A percentile compares a stretch with the other conserved stretches of the same genome.
Evolutionary conservation across 2,113 vertebrate species (phyloP).

Genomic region (Toxostoma redivivum): DNA sequence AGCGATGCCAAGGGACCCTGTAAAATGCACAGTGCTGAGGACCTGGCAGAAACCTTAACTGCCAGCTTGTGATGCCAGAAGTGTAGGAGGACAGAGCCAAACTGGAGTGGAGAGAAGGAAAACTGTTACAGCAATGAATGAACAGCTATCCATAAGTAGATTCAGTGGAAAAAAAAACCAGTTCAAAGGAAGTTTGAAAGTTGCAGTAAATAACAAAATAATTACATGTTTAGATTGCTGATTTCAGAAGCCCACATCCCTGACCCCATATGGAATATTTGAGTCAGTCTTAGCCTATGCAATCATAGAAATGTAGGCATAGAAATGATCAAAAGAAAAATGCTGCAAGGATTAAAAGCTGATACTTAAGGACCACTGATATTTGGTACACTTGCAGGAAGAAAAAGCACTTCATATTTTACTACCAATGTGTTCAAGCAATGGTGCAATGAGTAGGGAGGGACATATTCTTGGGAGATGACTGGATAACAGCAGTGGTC

Average conservation of each 20-base stretch:
- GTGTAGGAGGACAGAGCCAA: neutral
- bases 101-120: neutral
- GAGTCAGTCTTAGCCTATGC: neutral
- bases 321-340: neutral
- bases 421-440: neutral
- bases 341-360: neutral
- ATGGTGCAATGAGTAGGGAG: neutral
- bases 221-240: neutral
- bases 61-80: neutral
- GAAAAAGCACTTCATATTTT: neutral
- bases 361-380: neutral
- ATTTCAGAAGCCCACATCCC: neutral
- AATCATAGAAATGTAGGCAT: neutral
- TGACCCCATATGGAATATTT: neutral
- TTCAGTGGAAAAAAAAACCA: neutral
- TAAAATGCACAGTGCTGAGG: neutral
- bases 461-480: neutral
- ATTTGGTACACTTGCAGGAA: neutral
- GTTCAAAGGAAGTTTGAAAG: neutral
- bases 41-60: neutral
- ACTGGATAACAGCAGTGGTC: neutral
- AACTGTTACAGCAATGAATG: neutral
- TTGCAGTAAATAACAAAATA: neutral
- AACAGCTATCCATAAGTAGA: neutral
- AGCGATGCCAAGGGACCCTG: fast-evolving